Evolutionary conservation across 2,888 invertebrate genomes (phyloP).

Genomic region (Zygaena filipendulae): DNA sequence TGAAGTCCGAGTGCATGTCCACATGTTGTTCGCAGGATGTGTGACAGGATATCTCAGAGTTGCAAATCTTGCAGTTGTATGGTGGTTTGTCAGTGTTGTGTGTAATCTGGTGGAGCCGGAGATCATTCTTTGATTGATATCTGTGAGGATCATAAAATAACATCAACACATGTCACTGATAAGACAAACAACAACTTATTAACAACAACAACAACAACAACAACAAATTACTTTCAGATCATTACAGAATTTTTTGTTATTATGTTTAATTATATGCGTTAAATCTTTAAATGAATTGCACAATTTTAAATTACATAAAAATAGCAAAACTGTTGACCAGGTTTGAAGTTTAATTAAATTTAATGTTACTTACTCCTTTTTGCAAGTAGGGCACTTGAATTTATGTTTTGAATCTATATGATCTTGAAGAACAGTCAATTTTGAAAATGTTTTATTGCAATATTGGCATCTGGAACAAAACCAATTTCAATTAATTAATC

Average conservation of each 20-base stretch:
- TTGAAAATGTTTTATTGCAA: slow-evolving; percentile 43
- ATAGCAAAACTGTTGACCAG: too few relatives aligned
- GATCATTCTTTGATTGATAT: slow-evolving; percentile 40
- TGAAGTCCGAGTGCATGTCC: slow-evolving; percentile 34
- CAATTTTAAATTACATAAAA: too few relatives aligned
- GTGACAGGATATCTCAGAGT: slow-evolving; percentile 27
- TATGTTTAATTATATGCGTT: too few relatives aligned
- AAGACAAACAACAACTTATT: background rate
- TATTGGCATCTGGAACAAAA: slow-evolving; percentile 38
- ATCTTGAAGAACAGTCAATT: slow-evolving; percentile 29
- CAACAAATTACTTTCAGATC: too few relatives aligned
- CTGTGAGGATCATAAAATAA: slow-evolving; percentile 26
- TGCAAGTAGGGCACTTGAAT: slow-evolving; percentile 38
- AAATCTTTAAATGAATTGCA: too few relatives aligned
- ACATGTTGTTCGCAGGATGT: slow-evolving; percentile 43
- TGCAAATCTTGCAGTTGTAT: slow-evolving; percentile 38
- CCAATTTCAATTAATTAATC: slow-evolving; percentile 2
- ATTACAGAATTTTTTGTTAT: too few relatives aligned
- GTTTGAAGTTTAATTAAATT: slow-evolving; percentile 5
- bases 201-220: too few relatives aligned
- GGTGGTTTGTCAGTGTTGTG: slow-evolving; percentile 40
- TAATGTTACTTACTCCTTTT: slow-evolving; percentile 37
- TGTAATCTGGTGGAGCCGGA: slow-evolving; percentile 37
- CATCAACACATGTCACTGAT: background rate
- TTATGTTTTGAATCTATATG: slow-evolving; percentile 39